A percentile compares a stretch with the other conserved stretches of the same genome.
Evolutionary conservation across 2,797 vertebrate species (phyloP).

Genomic region (Urocyon cinereoargenteus): DNA sequence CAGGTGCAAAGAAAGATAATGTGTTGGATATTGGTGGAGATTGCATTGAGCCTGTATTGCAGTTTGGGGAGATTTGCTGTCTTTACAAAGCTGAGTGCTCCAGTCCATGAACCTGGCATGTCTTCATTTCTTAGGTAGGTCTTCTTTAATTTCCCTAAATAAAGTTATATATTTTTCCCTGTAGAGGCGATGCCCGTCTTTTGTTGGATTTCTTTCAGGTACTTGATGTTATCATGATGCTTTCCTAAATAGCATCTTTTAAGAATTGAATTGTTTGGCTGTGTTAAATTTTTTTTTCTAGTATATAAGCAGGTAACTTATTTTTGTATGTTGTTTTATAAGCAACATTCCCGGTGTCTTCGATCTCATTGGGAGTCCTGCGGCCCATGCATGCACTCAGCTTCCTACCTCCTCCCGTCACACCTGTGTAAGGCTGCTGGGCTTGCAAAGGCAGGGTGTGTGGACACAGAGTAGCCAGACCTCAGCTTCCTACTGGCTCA

Average conservation of each 20-base stretch:
- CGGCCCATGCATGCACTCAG: accelerated
- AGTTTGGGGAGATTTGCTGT: background rate
- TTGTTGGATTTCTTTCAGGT: background rate
- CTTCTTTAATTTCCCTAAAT: background rate
- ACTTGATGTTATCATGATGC: background rate
- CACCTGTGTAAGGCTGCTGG: background rate
- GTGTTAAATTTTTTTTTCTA: background rate
- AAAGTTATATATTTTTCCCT: background rate
- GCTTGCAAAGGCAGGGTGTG: too few species aligned
- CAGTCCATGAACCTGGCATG: accelerated
- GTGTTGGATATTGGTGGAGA: background rate
- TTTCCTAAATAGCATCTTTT: background rate
- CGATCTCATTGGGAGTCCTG: background rate
- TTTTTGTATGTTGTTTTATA: background rate
- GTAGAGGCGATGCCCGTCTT: background rate
- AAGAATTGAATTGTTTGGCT: background rate
- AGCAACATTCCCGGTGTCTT: background rate
- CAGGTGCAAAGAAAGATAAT: background rate
- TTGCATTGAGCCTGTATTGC: background rate
- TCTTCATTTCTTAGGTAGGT: background rate
- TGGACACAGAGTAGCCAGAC: background rate
- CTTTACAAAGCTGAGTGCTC: background rate
- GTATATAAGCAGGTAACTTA: background rate
- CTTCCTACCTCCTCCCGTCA: accelerated
- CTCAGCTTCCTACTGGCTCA: background rate